Evolutionary conservation across 2,797 vertebrate species (phyloP), one percentile per base, ranked within the genome.

Genomic region (Acropternis orthonyx): DNA sequence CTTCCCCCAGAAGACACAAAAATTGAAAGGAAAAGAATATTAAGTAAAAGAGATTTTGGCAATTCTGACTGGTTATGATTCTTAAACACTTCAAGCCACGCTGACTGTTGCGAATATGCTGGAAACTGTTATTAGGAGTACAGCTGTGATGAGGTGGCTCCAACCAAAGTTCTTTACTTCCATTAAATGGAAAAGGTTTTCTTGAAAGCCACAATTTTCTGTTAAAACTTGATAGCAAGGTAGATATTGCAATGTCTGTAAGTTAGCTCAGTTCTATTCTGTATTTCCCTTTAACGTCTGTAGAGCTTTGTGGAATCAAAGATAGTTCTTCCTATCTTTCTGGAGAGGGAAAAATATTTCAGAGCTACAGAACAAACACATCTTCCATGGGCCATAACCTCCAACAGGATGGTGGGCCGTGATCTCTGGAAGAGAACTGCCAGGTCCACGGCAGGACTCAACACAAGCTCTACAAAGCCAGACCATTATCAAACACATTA

Each of bases 181-280:
- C 52, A 58, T 55, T 61, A 93, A 61, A 89, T 30, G 34, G 43
- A 88, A 86, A 79, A 86, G 10, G 6, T 15, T 92, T 84, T 37
- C 83, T 52, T 55, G 62, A 92, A 95, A 94, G 58, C 24, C 68
- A 44, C 8, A 32, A 9, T 54, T 88, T 89, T 58, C 54, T 77
- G 22, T 78, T 83, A 72, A 39, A 89, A 77, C 16, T 55, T 59
- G 19, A 75, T 55, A 39, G 37, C 26, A 75, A 62, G 12, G 51
- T 77, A 71, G 48, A 43, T 56, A 63, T 8, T 54, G 52, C 43
- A 80, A 19, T 58, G 79, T 22, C 73, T 41, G 8, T 67, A 49
- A 74, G 43, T 74, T 58, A 88, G 28, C 48, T 88, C 66, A 54
- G 16, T 76, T 91, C 49, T 69, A n/a, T 54, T 89, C 71, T 32